Conservation (phyloP, 2,113 vertebrate genomes). For the Dipodomys ordii region DNA sequence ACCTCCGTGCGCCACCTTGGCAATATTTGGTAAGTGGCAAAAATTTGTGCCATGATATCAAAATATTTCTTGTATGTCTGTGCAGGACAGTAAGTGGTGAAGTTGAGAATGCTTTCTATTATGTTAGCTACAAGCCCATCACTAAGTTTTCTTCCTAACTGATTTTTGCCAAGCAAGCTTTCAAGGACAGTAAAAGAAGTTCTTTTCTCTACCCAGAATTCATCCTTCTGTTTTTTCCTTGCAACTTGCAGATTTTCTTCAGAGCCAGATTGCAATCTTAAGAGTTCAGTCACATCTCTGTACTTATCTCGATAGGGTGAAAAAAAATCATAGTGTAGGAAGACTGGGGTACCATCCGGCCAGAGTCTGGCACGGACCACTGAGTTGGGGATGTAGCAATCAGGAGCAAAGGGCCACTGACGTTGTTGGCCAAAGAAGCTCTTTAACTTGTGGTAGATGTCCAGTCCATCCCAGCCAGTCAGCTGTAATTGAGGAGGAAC, state of each 20-base stretch:
- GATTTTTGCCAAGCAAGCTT: not conserved
- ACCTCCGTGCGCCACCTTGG: not conserved
- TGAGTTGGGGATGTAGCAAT: conserved; percentile 84
- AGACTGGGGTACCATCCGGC: conserved; percentile 60
- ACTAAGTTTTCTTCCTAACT: conserved; percentile 18
- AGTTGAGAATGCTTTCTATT: conserved; percentile 61
- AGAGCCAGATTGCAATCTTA: not conserved
- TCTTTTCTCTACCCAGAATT: not conserved
- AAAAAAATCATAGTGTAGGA: conserved; percentile 28
- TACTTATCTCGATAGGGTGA: not conserved
- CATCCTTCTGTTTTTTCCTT: not conserved
- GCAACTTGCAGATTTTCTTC: not conserved
- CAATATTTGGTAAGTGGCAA: conserved; percentile 30
- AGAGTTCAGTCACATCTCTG: not conserved
- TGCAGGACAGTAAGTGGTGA: conserved; percentile 53
- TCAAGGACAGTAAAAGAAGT: not conserved
- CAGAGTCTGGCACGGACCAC: conserved; percentile 76
- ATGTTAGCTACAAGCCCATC: not conserved
- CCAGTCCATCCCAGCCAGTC: conserved; percentile 56
- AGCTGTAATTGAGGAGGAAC: conserved; percentile 44
- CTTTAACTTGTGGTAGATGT: not conserved
- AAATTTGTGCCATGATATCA: conserved; percentile 45
- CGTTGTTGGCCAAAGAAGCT: conserved; percentile 51
- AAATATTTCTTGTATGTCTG: conserved; percentile 65
- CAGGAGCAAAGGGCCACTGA: conserved; percentile 77